Base-by-base conservation (phyloP, 1,140 invertebrate species). In the Drosophila arizonae region DNA sequence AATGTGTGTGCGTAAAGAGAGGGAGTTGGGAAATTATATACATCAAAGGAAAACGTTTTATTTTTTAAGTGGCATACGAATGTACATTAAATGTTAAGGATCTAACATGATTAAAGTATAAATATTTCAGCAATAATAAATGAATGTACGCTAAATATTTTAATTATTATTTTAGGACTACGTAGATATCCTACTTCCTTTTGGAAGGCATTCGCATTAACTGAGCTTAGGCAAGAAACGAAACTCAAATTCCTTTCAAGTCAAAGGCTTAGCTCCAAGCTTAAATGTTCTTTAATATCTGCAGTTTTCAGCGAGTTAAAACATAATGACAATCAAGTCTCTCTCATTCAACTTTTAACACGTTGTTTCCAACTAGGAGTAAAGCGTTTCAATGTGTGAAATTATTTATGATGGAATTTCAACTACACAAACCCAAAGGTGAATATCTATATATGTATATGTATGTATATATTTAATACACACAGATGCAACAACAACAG, bases 361-460 rank as follows among this genome's bases (percentile, higher is more conserved):
- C 58, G 33, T 64, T 77, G 39, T 86, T 48, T 68, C 77, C 75
- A 86, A 86, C 81, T 69, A 51, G 43, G 61, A 66, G 55, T 15
- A 3, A 15, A 62, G 43, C 62, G 33, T 24, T 58, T 50, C 39
- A 43, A 68, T 68, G 75, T 86, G 77, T 68, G 65, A 84, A 84
- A 84, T 85, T 85, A 85, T 84, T 85, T 74, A 74, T 81, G 65
- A 52, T 86, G 77, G 78, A 81, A 81, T 81, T 78, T 85, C 78
- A 81, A 73, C 70, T 63, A 71, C 58, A 75, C 54, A 52, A 52
- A 45, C 36, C 45, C 39, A 54, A 58, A 52, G 46, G 15, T 21
- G 28, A 64, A 48, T 1, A 55, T 48, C 3, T 13, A 39, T 56
- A 11, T 39, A 4, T 57, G 1, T 21, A 39, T 41, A 5, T 39